Base-by-base conservation (phyloP, 2,113 vertebrate species). In the Lepisosteus osseus region DNA sequence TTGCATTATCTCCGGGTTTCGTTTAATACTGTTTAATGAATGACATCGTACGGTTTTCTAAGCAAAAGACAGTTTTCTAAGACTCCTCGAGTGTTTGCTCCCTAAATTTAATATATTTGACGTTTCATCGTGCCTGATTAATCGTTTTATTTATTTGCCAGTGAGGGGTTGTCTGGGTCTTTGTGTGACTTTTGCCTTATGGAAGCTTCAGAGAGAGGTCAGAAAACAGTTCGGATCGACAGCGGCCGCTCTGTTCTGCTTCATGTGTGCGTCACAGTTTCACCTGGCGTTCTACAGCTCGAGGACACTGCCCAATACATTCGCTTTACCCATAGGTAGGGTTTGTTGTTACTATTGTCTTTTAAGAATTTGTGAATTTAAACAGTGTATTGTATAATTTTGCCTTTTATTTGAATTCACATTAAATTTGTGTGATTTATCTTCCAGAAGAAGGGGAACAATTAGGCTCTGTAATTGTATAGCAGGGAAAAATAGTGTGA, bases 271-370 rank as follows among this genome's bases (percentile, higher is more conserved):
- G 2, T 92, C 95, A 1, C 97, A 99, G 85, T 99, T 99, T 84
- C 97, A 99, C 74, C 85, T 99, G 9, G 96, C 98, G 96, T 99
- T 98, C 84, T 99, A 99, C 86, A 96, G 95, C 84, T 94, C 95
- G 0, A 88, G 97, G 76, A 96, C 94, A 0, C 94, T 99, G 9
- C 97, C 97, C 12, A 99, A 99, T 44, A 85, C 95, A 40, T 93
- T 99, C 76, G 97, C 95, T 0, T 87, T 99, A 65, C 94, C 95
- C 1, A 45, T 96, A 79, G 97, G 97, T 98, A 86, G 62, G 88
- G 79, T 51, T 51, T 5, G 47, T 51, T 51, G 47, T 51, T 51
- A 51, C 5, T 51, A 1, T 51, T 51, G 1, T 9, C 1, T 51
- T 51, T 51, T 51, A 51, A 51, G 5, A 51, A 62, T 77, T 17